These are phyloP conservation scores for Oreamnos americanus DNA, from an alignment of 2,113 vertebrate species.

Conservation along the genomic window DNA sequence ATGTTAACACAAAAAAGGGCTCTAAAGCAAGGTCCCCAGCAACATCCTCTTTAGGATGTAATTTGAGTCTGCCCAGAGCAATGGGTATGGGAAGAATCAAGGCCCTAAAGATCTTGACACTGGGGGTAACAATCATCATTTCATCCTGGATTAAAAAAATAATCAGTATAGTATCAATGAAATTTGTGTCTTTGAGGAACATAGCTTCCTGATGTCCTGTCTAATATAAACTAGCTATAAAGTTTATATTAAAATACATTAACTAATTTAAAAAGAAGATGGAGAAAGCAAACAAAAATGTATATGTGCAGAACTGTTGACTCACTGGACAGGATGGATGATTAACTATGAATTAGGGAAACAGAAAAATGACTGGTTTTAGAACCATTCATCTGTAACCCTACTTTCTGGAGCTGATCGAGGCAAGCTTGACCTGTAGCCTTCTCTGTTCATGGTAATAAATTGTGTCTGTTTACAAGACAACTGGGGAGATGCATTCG, in stretches of 20 bases:
- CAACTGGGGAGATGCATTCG: background rate
- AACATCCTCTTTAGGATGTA: background rate
- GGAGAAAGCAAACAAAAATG: background rate
- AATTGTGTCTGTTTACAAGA: background rate
- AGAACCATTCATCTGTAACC: background rate
- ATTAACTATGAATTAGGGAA: background rate
- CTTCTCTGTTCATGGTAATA: background rate
- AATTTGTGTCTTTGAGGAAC: conserved; percentile 12
- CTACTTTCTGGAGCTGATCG: background rate
- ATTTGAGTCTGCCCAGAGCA: background rate
- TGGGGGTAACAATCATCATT: background rate
- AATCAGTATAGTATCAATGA: background rate
- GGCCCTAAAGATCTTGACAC: background rate
- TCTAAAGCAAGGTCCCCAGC: background rate
- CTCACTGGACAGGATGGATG: background rate
- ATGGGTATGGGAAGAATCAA: background rate
- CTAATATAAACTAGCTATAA: background rate
- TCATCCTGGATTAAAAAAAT: background rate
- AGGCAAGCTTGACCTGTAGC: background rate
- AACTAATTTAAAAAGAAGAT: background rate
- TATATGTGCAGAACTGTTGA: background rate
- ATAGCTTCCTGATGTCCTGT: background rate
- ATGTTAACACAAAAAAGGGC: background rate
- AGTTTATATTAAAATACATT: background rate
- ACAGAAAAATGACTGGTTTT: background rate